Percentiles rank a stretch among this genome's conserved stretches.
These are phyloP conservation scores for Drosophila suzukii DNA, from an alignment of 1,140 invertebrate species.

Conservation along the genomic window DNA sequence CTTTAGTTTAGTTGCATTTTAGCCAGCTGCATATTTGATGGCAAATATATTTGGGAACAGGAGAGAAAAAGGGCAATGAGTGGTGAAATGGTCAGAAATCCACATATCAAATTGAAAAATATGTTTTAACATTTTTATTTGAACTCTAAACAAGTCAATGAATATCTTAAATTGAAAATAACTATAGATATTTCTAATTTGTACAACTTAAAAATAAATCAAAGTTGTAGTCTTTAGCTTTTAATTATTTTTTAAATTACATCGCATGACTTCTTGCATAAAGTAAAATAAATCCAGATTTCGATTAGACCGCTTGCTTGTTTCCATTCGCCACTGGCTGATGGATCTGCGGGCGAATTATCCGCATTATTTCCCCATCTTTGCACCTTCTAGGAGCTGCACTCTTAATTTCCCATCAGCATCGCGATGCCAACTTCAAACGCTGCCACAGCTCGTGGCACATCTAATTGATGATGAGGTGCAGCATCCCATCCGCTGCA, in stretches of 20 bases:
- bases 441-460: slow-evolving; percentile 56
- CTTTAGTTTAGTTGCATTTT: slow-evolving; percentile 72
- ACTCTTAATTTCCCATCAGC: slow-evolving; percentile 45
- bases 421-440: slow-evolving; percentile 37
- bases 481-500: slow-evolving; percentile 23
- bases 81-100: background rate
- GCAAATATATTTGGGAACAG: slow-evolving; percentile 1
- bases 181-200: too few relatives aligned
- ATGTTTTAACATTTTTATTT: too few relatives aligned
- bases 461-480: slow-evolving; percentile 65
- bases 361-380: slow-evolving; percentile 47
- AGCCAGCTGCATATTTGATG: slow-evolving; percentile 45
- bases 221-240: too few relatives aligned
- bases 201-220: too few relatives aligned
- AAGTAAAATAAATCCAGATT: slow-evolving; percentile 22
- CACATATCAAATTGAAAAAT: too few relatives aligned
- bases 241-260: too few relatives aligned
- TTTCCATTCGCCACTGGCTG: slow-evolving; percentile 1
- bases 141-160: too few relatives aligned
- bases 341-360: slow-evolving; percentile 38
- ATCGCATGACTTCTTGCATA: background rate
- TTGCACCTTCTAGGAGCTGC: slow-evolving; percentile 42
- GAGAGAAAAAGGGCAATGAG: background rate
- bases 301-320: slow-evolving; percentile 22
- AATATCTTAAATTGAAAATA: too few relatives aligned